Evolutionary conservation across 1,140 invertebrate genomes (phyloP).

Genomic region (Ptiloglossa arizonensis): DNA sequence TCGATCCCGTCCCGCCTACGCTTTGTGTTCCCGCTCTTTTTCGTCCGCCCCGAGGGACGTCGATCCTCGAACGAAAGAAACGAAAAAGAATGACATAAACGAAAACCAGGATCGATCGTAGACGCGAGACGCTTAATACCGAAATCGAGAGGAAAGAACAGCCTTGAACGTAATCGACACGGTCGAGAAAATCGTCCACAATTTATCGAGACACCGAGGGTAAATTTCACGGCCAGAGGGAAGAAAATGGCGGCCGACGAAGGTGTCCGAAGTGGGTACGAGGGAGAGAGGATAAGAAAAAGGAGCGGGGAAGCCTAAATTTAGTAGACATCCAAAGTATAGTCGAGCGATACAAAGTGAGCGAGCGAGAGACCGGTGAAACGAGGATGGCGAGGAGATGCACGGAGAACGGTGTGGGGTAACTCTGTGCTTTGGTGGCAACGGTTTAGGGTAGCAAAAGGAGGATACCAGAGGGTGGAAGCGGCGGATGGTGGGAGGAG

Average conservation of each 20-base stretch:
- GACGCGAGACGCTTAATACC: too few species aligned
- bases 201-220: conserved; percentile 9
- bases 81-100: too few species aligned
- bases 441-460: conserved; percentile 67
- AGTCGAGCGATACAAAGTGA: conserved; percentile 49
- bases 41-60: too few species aligned
- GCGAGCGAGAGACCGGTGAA: conserved; percentile 42
- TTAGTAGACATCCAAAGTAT: conserved; percentile 69
- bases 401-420: conserved; percentile 26
- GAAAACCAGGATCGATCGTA: too few species aligned
- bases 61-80: too few species aligned
- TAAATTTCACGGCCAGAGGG: conserved; percentile 16
- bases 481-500: conserved; percentile 52
- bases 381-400: conserved; percentile 44
- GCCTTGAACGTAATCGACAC: not conserved
- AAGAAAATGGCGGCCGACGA: conserved; percentile 51
- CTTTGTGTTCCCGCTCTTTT: too few species aligned
- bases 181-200: not conserved
- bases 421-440: conserved; percentile 64
- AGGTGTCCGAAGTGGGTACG: conserved; percentile 18
- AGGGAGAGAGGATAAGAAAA: conserved; percentile 26
- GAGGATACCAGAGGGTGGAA: conserved; percentile 61
- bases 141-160: too few species aligned
- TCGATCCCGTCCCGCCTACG: too few species aligned
- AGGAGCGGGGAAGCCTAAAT: conserved; percentile 66